Conservation (phyloP, 2,888 invertebrate genomes). For the Monochamus alternatus region DNA sequence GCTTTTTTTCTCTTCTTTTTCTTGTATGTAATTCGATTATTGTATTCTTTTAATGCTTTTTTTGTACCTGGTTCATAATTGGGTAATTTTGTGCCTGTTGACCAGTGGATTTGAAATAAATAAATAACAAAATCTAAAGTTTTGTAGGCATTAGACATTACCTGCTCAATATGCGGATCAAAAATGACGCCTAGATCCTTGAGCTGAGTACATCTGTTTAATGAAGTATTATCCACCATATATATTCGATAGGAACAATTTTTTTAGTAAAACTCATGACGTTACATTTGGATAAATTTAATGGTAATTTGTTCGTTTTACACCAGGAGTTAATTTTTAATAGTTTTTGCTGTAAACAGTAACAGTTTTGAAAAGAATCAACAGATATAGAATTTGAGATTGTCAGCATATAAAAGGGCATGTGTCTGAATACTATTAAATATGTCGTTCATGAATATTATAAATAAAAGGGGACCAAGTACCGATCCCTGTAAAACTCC, state of each 20-base stretch:
- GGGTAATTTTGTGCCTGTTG: too few species aligned
- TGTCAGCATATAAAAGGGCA: constrained; percentile 31
- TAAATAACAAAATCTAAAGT: constrained; percentile 3
- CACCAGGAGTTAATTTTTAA: constrained; percentile 24
- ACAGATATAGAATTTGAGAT: constrained; percentile 24
- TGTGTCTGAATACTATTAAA: background rate
- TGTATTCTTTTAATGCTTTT: too few species aligned
- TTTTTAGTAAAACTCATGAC: constrained; percentile 27
- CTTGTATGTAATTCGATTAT: too few species aligned
- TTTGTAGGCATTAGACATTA: background rate
- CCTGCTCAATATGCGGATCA: background rate
- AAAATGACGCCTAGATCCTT: constrained; percentile 21
- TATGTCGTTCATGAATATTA: constrained; percentile 35
- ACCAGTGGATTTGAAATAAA: too few species aligned
- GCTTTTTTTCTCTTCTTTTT: too few species aligned
- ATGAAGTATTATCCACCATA: constrained; percentile 14
- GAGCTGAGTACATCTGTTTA: constrained; percentile 28
- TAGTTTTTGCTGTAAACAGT: constrained; percentile 19
- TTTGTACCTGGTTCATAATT: too few species aligned
- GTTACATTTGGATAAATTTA: constrained; percentile 40
- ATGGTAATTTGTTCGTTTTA: constrained; percentile 10
- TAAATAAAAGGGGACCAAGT: constrained; percentile 31
- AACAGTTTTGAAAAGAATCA: too few species aligned
- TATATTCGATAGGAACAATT: background rate
- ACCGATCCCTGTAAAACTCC: constrained; percentile 34